phyloP scores from a whole-genome alignment of 2,888 invertebrate genomes.

The Blera fallax region DNA sequence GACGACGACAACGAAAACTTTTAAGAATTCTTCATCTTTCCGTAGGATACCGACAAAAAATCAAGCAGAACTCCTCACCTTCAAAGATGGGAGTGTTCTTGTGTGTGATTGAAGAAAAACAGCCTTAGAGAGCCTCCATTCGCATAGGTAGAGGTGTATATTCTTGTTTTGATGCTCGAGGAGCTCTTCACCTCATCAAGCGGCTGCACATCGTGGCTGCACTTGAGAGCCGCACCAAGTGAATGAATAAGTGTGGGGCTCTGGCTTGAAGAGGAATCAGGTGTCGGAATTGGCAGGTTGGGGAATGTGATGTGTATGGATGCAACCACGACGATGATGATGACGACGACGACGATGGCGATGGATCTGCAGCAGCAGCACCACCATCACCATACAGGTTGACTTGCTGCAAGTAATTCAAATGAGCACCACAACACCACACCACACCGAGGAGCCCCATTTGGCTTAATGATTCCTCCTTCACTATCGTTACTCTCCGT shows the following conservation, averaged over 20 bases:
- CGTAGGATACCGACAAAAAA: not conserved
- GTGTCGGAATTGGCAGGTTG: conserved; percentile 72
- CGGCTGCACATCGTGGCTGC: conserved; percentile 16
- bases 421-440: conserved; percentile 4
- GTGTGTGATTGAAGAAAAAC: conserved; percentile 25
- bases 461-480: conserved; percentile 53
- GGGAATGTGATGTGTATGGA: conserved; percentile 56
- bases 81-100: conserved; percentile 39
- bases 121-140: not conserved
- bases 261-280: conserved; percentile 66
- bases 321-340: conserved; percentile 31
- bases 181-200: conserved; percentile 41
- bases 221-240: conserved; percentile 43
- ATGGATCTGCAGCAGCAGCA: too few species aligned
- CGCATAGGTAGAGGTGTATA: not conserved
- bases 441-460: conserved; percentile 19
- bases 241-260: conserved; percentile 47
- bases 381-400: not conserved
- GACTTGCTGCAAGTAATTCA: conserved; percentile 50
- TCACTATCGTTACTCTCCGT: not conserved
- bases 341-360: not conserved
- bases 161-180: conserved; percentile 35
- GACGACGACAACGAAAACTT: conserved; percentile 14
- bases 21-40: conserved; percentile 14
- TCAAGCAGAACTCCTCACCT: not conserved